These are phyloP conservation scores for Spheniscus humboldti DNA, from an alignment of 2,797 vertebrate species.

Conservation along the genomic window DNA sequence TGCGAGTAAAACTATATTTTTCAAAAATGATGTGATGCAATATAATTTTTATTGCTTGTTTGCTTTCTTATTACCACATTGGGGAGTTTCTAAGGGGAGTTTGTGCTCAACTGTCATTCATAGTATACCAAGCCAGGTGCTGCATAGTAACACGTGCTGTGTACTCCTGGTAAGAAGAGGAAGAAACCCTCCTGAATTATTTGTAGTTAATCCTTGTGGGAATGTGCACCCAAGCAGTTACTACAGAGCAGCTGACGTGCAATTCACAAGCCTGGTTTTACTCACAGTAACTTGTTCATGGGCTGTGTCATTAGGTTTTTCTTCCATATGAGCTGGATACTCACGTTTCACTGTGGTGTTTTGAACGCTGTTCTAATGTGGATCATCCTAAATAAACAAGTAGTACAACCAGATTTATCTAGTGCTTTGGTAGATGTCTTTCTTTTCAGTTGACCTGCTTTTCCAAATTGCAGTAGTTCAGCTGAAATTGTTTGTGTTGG, in stretches of 20 bases:
- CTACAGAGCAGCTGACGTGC: neutral
- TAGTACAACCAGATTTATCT: neutral
- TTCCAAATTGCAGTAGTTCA: neutral
- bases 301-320: neutral
- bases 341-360: neutral
- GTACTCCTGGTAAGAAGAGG: neutral
- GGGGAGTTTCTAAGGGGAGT: neutral
- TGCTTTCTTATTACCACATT: neutral
- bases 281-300: neutral
- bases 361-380: neutral
- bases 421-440: neutral
- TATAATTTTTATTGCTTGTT: neutral
- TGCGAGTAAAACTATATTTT: neutral
- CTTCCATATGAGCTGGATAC: neutral
- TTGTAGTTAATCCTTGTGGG: neutral
- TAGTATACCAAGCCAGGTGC: neutral
- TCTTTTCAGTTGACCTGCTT: slow-evolving; percentile 1
- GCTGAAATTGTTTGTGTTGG: neutral
- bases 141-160: neutral
- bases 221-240: neutral
- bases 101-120: neutral
- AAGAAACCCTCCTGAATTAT: neutral
- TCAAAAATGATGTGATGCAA: neutral
- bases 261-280: neutral
- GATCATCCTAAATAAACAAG: neutral